Conservation (phyloP, 2,113 vertebrate species). For the Gorilla gorilla region DNA sequence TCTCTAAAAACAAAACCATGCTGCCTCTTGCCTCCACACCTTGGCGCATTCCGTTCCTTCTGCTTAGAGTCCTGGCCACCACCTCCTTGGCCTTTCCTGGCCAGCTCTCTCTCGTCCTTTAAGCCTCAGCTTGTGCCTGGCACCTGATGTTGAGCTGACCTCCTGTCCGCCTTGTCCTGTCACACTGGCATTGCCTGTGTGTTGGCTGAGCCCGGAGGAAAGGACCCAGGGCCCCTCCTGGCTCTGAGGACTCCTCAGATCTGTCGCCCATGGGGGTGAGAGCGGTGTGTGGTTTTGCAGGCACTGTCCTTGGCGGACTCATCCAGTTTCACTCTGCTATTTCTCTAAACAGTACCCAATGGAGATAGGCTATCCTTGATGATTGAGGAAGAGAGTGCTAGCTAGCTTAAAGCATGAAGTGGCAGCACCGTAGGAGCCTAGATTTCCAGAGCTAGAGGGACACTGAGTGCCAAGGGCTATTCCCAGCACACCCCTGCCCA, state of each 20-base stretch:
- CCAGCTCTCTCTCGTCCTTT: background rate
- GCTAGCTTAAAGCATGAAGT: background rate
- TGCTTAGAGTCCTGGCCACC: background rate
- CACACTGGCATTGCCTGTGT: background rate
- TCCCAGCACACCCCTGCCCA: background rate
- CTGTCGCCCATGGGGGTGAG: too few species aligned
- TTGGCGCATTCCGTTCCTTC: fast-evolving
- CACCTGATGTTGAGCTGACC: background rate
- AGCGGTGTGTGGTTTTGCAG: background rate
- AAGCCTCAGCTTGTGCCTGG: background rate
- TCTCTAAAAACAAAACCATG: background rate
- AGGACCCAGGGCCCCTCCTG: background rate
- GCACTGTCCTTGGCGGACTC: background rate
- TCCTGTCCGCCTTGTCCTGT: background rate
- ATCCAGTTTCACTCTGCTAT: background rate
- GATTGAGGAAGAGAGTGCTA: background rate
- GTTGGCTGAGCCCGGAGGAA: too few species aligned
- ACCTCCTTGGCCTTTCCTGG: background rate
- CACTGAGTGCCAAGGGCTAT: background rate
- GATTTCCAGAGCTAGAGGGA: too few species aligned
- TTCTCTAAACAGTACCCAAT: background rate
- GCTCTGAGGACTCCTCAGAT: background rate
- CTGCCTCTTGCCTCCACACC: too few species aligned
- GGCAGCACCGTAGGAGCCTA: background rate
- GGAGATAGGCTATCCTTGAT: background rate